Evolutionary conservation across 1,140 invertebrate genomes (phyloP).

Genomic region (Psix sp.): DNA sequence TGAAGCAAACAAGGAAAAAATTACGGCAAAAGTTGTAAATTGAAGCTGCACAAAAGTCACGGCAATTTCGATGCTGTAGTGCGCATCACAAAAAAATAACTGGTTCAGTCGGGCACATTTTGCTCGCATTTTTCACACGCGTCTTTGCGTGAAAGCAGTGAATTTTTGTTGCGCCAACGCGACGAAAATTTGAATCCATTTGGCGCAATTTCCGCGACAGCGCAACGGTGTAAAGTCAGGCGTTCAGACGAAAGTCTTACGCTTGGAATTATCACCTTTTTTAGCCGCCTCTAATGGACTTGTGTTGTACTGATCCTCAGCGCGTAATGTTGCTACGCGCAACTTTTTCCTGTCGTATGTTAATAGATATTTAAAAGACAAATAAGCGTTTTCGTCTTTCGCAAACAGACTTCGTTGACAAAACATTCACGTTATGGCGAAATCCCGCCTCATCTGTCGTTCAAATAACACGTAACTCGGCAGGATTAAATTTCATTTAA

Average conservation of each 20-base stretch:
- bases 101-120: slow-evolving; percentile 21
- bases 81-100: slow-evolving; percentile 27
- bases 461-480: slow-evolving; percentile 29
- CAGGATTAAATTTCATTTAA: slow-evolving; percentile 37
- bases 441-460: slow-evolving; percentile 26
- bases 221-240: slow-evolving; percentile 21
- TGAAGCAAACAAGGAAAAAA: slow-evolving; percentile 20
- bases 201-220: slow-evolving; percentile 43
- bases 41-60: slow-evolving; percentile 3
- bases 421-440: slow-evolving; percentile 19
- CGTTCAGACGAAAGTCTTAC: slow-evolving; percentile 26
- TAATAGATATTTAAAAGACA: slow-evolving; percentile 55
- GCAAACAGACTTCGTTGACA: slow-evolving; percentile 30
- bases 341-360: slow-evolving; percentile 43
- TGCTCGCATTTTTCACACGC: neutral
- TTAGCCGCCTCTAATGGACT: slow-evolving; percentile 43
- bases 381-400: slow-evolving; percentile 46
- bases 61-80: slow-evolving; percentile 22
- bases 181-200: slow-evolving; percentile 51
- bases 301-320: slow-evolving; percentile 40
- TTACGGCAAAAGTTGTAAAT: slow-evolving; percentile 43
- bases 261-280: slow-evolving; percentile 36
- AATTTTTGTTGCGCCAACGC: slow-evolving; percentile 1
- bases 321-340: slow-evolving; percentile 22
- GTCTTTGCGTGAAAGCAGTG: neutral